phyloP scores from a whole-genome alignment of 1,140 invertebrate genomes.

The Aphelinus certus region DNA sequence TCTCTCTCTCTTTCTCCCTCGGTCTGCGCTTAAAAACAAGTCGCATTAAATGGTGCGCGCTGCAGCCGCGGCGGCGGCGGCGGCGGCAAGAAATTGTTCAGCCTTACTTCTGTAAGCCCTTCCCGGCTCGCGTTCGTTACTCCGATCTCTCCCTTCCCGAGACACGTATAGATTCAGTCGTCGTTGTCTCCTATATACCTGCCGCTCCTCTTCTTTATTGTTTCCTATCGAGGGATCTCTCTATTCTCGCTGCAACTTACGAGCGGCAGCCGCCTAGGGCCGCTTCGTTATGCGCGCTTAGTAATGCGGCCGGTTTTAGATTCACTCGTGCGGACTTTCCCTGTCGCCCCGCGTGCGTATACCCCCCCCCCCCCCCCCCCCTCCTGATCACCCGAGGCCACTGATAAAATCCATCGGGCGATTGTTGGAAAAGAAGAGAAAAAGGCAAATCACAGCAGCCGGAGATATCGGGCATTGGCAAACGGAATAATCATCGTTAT shows the following conservation, averaged over 20 bases:
- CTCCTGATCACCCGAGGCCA: too few species aligned
- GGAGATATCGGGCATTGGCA: too few species aligned
- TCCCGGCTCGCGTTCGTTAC: background rate
- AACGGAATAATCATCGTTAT: too few species aligned
- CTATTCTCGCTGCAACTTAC: too few species aligned
- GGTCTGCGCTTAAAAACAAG: conserved; percentile 38
- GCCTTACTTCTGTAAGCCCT: background rate
- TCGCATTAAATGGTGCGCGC: conserved; percentile 34
- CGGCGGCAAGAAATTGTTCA: conserved; percentile 10
- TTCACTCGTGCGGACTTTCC: too few species aligned
- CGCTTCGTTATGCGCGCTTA: too few species aligned
- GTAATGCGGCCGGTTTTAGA: too few species aligned
- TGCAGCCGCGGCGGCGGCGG: background rate
- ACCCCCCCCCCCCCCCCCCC: background rate
- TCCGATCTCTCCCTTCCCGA: background rate
- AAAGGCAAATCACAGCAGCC: too few species aligned
- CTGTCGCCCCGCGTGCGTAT: too few species aligned
- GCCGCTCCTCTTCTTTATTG: conserved; percentile 12
- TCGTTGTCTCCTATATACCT: background rate
- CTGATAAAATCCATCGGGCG: too few species aligned
- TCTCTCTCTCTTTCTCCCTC: background rate
- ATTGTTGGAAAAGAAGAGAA: too few species aligned
- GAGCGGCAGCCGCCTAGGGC: too few species aligned
- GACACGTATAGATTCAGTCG: conserved; percentile 8
- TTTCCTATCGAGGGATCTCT: background rate